Conservation (phyloP, 2,888 invertebrate genomes). For the Cremastinae sp. region DNA sequence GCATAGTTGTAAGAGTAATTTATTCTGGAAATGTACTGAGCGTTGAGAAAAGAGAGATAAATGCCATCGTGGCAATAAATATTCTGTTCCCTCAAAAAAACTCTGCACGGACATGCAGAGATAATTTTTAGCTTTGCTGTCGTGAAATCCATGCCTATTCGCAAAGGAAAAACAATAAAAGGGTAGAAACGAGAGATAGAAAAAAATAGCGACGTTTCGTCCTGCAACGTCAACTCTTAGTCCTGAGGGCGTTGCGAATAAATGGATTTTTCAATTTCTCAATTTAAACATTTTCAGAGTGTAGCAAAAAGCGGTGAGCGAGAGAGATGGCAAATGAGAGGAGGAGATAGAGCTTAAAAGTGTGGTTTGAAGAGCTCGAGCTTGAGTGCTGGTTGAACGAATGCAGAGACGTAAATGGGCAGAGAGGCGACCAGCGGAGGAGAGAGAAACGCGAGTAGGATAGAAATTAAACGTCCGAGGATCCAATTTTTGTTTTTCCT, state of each 20-base stretch:
- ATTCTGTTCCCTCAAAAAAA: no score
- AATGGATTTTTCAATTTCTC: conserved; percentile 56
- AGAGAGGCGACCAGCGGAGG: conserved; percentile 22
- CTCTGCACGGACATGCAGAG: no score
- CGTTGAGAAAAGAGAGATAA: no score
- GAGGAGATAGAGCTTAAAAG: conserved; percentile 25
- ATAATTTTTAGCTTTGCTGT: no score
- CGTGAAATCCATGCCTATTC: background rate
- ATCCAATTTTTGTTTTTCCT: conserved; percentile 13
- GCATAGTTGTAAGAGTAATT: no score
- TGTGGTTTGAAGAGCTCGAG: conserved; percentile 26
- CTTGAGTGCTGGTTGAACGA: conserved; percentile 29
- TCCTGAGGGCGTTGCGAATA: conserved; percentile 17
- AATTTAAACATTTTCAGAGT: conserved; percentile 49
- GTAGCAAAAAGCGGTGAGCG: background rate
- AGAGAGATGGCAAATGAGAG: background rate
- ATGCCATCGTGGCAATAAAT: no score
- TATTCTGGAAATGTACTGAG: no score
- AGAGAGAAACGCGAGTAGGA: conserved; percentile 26
- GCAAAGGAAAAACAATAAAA: background rate
- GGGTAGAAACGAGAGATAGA: background rate
- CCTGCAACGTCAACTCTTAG: no score
- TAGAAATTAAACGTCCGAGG: conserved; percentile 5
- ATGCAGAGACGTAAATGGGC: conserved; percentile 22
- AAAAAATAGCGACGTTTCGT: conserved; percentile 6